These are phyloP conservation scores for Menura novaehollandiae DNA, from an alignment of 2,113 vertebrate species.

Conservation along the genomic window DNA sequence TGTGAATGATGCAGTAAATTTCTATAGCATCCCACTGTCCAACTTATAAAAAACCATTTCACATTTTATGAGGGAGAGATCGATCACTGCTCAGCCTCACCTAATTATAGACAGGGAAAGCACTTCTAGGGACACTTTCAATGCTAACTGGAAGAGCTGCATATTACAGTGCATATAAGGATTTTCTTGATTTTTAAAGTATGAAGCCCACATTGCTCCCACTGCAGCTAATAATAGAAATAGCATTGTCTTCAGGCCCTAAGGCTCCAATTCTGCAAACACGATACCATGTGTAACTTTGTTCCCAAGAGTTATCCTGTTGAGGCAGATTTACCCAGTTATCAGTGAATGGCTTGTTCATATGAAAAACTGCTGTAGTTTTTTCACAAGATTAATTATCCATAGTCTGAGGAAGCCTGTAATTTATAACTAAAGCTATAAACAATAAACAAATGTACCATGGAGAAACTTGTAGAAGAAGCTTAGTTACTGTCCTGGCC, in stretches of 20 bases:
- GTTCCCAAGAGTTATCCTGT: conserved; percentile 38
- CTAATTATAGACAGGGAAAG: not conserved
- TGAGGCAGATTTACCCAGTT: conserved; percentile 50
- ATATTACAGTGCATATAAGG: not conserved
- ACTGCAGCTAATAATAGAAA: conserved; percentile 27
- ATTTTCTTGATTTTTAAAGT: conserved; percentile 40
- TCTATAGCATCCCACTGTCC: not conserved
- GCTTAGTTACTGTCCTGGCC: not conserved
- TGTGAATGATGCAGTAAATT: conserved; percentile 8
- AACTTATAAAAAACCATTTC: not conserved
- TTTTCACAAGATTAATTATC: conserved; percentile 43
- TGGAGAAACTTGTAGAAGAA: not conserved
- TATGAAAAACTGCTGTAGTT: conserved; percentile 6
- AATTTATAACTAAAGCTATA: conserved; percentile 22
- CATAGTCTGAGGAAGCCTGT: conserved; percentile 19
- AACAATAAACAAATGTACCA: not conserved
- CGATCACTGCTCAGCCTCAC: not conserved
- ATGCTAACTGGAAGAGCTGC: not conserved
- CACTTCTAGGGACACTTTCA: not conserved
- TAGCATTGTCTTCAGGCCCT: conserved; percentile 38
- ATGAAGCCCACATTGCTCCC: not conserved
- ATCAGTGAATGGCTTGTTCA: conserved; percentile 21
- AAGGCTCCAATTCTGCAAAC: conserved; percentile 40
- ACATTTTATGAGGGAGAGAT: not conserved
- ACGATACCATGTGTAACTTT: conserved; percentile 21